Conservation (phyloP, 2,888 invertebrate species). For the Mythimna lalbum region DNA sequence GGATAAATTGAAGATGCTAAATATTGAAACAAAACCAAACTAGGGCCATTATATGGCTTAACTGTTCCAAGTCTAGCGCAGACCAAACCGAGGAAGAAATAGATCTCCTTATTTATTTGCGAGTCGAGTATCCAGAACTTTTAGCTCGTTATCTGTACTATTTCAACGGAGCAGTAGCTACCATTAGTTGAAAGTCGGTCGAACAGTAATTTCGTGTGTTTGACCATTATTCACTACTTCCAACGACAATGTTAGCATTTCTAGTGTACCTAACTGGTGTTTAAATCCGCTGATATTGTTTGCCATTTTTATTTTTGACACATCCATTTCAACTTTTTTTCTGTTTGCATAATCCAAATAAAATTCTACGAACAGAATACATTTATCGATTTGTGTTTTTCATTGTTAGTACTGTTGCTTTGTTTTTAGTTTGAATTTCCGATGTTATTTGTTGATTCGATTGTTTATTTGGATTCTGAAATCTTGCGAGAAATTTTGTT, state of each 20-base stretch:
- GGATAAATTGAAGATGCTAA: slow-evolving; percentile 36
- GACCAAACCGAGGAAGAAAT: slow-evolving; percentile 41
- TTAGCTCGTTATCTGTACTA: slow-evolving; percentile 58
- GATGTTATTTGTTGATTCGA: not conserved
- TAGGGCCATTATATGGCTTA: slow-evolving; percentile 52
- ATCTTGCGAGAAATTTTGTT: no score
- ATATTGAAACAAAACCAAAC: slow-evolving; percentile 42
- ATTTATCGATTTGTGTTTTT: slow-evolving; percentile 31
- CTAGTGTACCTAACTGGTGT: slow-evolving; percentile 49
- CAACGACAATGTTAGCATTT: slow-evolving; percentile 41
- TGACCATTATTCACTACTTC: slow-evolving; percentile 50
- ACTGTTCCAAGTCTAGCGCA: slow-evolving; percentile 42
- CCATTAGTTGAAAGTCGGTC: slow-evolving; percentile 48
- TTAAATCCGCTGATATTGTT: slow-evolving; percentile 43
- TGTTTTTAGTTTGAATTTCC: not conserved
- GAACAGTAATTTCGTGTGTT: slow-evolving; percentile 56
- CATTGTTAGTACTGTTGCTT: not conserved
- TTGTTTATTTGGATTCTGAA: not conserved
- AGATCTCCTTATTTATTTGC: slow-evolving; percentile 60
- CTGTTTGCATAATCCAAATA: slow-evolving; percentile 52
- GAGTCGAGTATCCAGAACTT: slow-evolving; percentile 46
- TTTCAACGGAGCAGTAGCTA: slow-evolving; percentile 27
- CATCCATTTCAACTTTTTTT: slow-evolving; percentile 40
- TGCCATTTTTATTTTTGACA: slow-evolving; percentile 49
- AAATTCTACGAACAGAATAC: slow-evolving; percentile 30